Percentiles rank a stretch among this genome's conserved stretches.
Evolutionary conservation across 2,888 invertebrate genomes (phyloP).

Genomic region (Idaea aversata): DNA sequence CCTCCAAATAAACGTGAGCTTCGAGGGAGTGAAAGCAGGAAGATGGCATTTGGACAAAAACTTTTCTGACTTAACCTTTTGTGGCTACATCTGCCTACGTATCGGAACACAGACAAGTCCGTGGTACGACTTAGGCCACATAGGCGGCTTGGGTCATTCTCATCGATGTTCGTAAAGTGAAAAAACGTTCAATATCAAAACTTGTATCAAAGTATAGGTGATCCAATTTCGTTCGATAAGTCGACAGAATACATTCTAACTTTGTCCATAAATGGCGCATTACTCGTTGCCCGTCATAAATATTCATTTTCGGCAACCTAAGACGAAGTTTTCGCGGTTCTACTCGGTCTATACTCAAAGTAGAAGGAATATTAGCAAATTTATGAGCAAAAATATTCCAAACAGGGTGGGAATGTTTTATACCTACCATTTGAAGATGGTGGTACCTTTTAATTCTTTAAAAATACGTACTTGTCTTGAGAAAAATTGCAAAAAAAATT

Average conservation of each 20-base stretch:
- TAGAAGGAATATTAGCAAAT: slow-evolving; percentile 73
- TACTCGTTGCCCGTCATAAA: slow-evolving; percentile 74
- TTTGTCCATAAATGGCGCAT: slow-evolving; percentile 75
- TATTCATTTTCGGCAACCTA: slow-evolving; percentile 74
- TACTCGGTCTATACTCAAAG: slow-evolving; percentile 47
- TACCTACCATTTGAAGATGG: slow-evolving; percentile 16
- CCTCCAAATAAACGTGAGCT: too few relatives aligned
- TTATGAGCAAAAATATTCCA: slow-evolving; percentile 72
- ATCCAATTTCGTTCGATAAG: slow-evolving; percentile 62
- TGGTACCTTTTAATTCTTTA: background rate
- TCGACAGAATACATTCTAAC: slow-evolving; percentile 67
- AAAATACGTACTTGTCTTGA: background rate
- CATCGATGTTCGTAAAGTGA: background rate
- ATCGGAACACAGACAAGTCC: too few relatives aligned
- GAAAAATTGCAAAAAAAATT: background rate
- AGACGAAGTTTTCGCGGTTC: slow-evolving; percentile 70
- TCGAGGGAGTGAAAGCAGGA: too few relatives aligned
- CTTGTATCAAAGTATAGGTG: slow-evolving; percentile 34
- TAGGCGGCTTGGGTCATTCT: background rate
- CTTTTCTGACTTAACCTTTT: too few relatives aligned
- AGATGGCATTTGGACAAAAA: too few relatives aligned
- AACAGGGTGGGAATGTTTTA: slow-evolving; percentile 46
- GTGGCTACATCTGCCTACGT: too few relatives aligned
- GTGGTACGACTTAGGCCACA: too few relatives aligned
- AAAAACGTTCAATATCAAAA: background rate